Evolutionary conservation across 1,140 invertebrate species (phyloP), one percentile per base, ranked within the genome.

Genomic region (Pseudomyrmex concolor): DNA sequence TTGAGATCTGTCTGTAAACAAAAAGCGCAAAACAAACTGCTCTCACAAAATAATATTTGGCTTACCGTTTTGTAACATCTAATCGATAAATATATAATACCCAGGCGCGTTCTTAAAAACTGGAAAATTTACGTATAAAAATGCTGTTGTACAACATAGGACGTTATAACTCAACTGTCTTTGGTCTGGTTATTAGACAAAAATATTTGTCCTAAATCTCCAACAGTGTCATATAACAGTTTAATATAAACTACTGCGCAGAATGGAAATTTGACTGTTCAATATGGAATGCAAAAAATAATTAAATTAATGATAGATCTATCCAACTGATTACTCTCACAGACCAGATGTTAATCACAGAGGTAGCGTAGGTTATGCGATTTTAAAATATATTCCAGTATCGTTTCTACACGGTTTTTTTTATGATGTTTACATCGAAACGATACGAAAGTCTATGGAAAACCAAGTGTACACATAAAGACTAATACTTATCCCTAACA

Each of bases 1-100:
- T 51, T 84, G 88, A 89, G 88, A 89, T 89, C 88, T 68, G 73
- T 89, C 88, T 68, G 73, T 51, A 51, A 51, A 12, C 83, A 66
- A 73, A 72, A 77, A 22, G 62, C 72, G 9, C 72, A 22, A 55
- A 51, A 22, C n/a, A 84, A 25, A 85, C 63, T 72, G 54, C 19
- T 19, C 22, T 43, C 25, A 55, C 43, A 54, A 66, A 66, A 67
- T 66, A 66, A 5, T 7, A 34, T 84, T 78, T 73, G 13, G 73
- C 59, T 59, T 74, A n/a, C 22, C 50, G 85, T 34, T 1, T 57
- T 54, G 25, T 54, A 81, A 55, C 25, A 45, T 64, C 22, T 78
- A 64, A 57, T 70, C 1, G 25, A 84, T 34, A 34, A 7, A 34
- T 34, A 62, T 43, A 71, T 48, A 3, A 68, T 62, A 78, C 66